Base-by-base conservation (phyloP, 2,888 invertebrate species). In the Gibbula magus region DNA sequence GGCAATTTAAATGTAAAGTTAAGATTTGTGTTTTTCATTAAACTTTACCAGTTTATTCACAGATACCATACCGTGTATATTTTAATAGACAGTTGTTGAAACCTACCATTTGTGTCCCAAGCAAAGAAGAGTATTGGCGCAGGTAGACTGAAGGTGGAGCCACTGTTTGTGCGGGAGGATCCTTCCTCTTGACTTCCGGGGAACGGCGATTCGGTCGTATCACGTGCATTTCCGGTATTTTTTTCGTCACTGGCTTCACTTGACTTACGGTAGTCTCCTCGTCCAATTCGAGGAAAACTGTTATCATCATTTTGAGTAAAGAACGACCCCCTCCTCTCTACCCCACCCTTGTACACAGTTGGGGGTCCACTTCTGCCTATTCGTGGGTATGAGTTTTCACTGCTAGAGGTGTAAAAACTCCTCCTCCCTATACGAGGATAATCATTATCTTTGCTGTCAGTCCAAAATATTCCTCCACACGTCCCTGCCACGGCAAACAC, bases 401-500 rank as follows among this genome's bases (percentile, higher is more conserved):
- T 78, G 56, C 79, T 78, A 56, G 67, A 76, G 10, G 85, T 83
- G 80, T 81, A 85, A 76, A 82, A 80, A 54, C 78, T 81, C 10
- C 85, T 75, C 10, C 83, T 53, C 39, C 85, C 85, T 1, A 85
- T 81, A 7, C 83, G 70, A 0, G 84, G 84, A 66, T 84, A 85
- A 81, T 84, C 84, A 75, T 83, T 83, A 66, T 82, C 82, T 73
- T 77, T 81, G 79, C 81, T 77, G 52, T 82, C 75, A 13, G 83
- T 85, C 81, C 82, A 85, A 82, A 85, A 85, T n/a, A 85, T 80
- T 1, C 82, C 81, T 13, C 77, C 82, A 52, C 77, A 75, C 53
- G 77, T 75, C 18, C 83, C 80, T 0, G 79, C 79, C 52, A 82
- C 51, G 0, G 78, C 56, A 35, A 74, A 78, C 54, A 79, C n/a